Conservation (phyloP, 2,888 invertebrate species). For the Torymus auratus region DNA sequence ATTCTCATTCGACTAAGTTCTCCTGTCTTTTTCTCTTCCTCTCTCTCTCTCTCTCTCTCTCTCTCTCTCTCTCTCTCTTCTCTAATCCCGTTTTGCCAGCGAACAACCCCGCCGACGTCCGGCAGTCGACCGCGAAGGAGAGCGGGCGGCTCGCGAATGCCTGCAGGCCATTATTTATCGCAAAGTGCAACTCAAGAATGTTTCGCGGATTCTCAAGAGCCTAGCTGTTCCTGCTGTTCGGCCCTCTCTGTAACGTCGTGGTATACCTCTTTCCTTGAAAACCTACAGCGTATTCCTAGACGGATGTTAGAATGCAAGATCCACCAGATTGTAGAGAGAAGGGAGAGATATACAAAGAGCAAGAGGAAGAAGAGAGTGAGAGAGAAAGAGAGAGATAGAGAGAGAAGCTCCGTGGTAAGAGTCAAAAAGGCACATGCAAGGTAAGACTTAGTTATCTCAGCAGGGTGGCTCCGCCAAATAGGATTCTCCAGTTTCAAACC, state of each 20-base stretch:
- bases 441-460: conserved; percentile 66
- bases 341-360: too few species aligned
- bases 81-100: conserved; percentile 44
- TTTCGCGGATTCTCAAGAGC: conserved; percentile 55
- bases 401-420: conserved; percentile 35
- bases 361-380: too few species aligned
- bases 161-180: conserved; percentile 60
- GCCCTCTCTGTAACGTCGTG: conserved; percentile 18
- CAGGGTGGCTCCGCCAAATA: conserved; percentile 59
- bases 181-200: conserved; percentile 53
- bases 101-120: background rate
- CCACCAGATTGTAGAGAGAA: background rate
- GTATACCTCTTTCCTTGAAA: conserved; percentile 1
- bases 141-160: conserved; percentile 31
- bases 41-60: too few species aligned
- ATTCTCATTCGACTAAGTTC: background rate
- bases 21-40: too few species aligned
- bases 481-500: conserved; percentile 61
- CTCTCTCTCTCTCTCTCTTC: conserved; percentile 5
- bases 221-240: background rate
- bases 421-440: conserved; percentile 56
- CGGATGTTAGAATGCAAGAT: conserved; percentile 28
- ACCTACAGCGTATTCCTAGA: conserved; percentile 9
- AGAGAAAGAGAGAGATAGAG: background rate
- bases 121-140: conserved; percentile 32